Evolutionary conservation across 2,888 invertebrate species (phyloP).

Genomic region (Troides helena): DNA sequence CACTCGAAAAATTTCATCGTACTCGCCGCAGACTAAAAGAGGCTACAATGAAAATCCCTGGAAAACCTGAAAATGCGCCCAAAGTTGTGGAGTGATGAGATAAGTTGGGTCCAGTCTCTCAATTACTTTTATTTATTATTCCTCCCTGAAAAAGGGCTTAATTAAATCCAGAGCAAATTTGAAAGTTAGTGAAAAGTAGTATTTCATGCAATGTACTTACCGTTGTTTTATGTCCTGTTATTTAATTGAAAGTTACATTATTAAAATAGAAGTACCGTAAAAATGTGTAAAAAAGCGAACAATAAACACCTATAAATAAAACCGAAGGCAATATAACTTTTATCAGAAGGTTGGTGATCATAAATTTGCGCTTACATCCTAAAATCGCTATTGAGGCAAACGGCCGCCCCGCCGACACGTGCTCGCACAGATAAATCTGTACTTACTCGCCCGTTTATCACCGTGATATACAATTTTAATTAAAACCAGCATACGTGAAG

Average conservation of each 20-base stretch:
- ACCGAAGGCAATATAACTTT: constrained; percentile 63
- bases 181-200: neutral
- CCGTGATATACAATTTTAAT: constrained; percentile 32
- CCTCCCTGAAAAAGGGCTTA: constrained; percentile 29
- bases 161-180: constrained; percentile 22
- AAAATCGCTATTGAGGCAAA: constrained; percentile 58
- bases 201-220: too few relatives aligned
- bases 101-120: constrained; percentile 53
- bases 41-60: constrained; percentile 66
- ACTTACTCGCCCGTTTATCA: constrained; percentile 44
- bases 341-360: constrained; percentile 63
- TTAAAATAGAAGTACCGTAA: neutral
- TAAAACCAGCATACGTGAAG: too few relatives aligned
- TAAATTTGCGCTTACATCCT: constrained; percentile 71
- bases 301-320: constrained; percentile 51
- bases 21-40: constrained; percentile 60
- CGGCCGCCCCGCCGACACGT: constrained; percentile 51
- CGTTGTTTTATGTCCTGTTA: neutral
- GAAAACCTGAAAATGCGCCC: constrained; percentile 67
- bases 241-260: neutral
- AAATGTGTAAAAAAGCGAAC: constrained; percentile 29
- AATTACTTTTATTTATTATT: constrained; percentile 51
- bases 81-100: constrained; percentile 55
- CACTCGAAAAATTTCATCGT: constrained; percentile 78
- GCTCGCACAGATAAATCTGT: constrained; percentile 56